Base-by-base conservation (phyloP, 2,797 vertebrate species). In the Myiothlypis chrysogaster region DNA sequence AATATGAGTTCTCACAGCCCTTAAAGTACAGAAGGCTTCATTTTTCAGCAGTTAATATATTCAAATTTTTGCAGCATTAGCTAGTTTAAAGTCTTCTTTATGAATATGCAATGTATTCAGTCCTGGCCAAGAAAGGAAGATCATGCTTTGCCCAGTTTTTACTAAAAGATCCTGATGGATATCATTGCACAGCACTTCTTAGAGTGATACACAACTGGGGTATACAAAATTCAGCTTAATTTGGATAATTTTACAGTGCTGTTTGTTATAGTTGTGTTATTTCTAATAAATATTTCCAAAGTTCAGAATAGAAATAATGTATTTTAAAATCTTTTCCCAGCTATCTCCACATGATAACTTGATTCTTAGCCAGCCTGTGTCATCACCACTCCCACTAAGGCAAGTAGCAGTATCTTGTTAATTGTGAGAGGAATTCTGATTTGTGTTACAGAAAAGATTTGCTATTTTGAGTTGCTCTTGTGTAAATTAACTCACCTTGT, bases 331-430 rank as follows among this genome's bases (percentile, higher is more conserved):
- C 44, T 94, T 83, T 89, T 97, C 93, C 60, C 97, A 99, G 99
- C 98, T 99, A 83, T 99, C 99, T 79, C 99, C 99, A 69, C 99
- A 99, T 13, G 99, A 99, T 97, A 99, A 98, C 95, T 97, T 99
- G 97, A 99, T 99, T 94, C 98, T 99, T 96, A 99, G 99, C 98
- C 99, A 99, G 72, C 99, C 99, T 59, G 99, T 99, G 91, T 99
- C 99, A 85, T 99, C 99, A 71, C 99, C 99, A 25, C 98, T 99
- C 92, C 99, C 99, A 72, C 97, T 99, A 65, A 99, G 99, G 99
- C 98, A 98, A 96, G 96, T 98, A 96, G 77, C 94, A 82, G 22
- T 69, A 49, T 65, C 39, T 89, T 83, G 6, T 76, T 88, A 22
- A 68, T 50, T 81, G 28, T 75, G 49, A 73, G 24, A 71, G 23